Conservation (phyloP, 2,888 invertebrate genomes). For the Psococerastis gibbosa region DNA sequence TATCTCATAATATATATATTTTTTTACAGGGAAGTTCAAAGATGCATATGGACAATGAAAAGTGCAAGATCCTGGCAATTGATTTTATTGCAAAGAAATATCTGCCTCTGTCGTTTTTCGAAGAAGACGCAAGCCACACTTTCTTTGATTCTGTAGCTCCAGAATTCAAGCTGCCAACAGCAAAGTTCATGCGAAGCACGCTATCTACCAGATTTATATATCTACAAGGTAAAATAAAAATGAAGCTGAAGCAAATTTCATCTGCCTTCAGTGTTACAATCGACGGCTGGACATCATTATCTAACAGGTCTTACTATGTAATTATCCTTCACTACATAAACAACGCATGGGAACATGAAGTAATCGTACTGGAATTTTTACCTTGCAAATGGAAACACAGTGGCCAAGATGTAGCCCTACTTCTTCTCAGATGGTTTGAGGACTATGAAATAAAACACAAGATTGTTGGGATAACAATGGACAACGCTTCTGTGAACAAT, state of each 20-base stretch:
- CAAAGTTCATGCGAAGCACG: neutral
- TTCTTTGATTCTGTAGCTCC: slow-evolving; percentile 9
- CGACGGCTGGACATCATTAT: slow-evolving; percentile 19
- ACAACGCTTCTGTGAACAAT: slow-evolving; percentile 18
- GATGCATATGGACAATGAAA: too few species aligned
- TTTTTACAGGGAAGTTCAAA: too few species aligned
- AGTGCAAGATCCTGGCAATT: too few species aligned
- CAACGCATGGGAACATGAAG: slow-evolving; percentile 17
- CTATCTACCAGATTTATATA: slow-evolving; percentile 8
- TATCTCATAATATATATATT: too few species aligned
- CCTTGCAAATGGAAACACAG: slow-evolving; percentile 18
- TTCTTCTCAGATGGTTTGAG: slow-evolving; percentile 15
- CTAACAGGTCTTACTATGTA: slow-evolving; percentile 18
- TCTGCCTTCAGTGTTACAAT: slow-evolving; percentile 18
- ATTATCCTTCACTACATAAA: slow-evolving; percentile 19
- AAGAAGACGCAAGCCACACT: slow-evolving; percentile 4
- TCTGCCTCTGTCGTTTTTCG: slow-evolving; percentile 10
- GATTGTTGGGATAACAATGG: slow-evolving; percentile 17
- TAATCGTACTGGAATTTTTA: slow-evolving; percentile 18
- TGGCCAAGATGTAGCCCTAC: slow-evolving; percentile 17
- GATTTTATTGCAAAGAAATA: slow-evolving; percentile 5
- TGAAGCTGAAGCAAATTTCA: slow-evolving; percentile 14
- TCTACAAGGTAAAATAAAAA: slow-evolving; percentile 1
- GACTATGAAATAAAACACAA: slow-evolving; percentile 14
- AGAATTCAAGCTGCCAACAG: slow-evolving; percentile 10